Evolutionary conservation across 2,888 invertebrate genomes (phyloP).

Genomic region (Dasysyrphus albostriatus): DNA sequence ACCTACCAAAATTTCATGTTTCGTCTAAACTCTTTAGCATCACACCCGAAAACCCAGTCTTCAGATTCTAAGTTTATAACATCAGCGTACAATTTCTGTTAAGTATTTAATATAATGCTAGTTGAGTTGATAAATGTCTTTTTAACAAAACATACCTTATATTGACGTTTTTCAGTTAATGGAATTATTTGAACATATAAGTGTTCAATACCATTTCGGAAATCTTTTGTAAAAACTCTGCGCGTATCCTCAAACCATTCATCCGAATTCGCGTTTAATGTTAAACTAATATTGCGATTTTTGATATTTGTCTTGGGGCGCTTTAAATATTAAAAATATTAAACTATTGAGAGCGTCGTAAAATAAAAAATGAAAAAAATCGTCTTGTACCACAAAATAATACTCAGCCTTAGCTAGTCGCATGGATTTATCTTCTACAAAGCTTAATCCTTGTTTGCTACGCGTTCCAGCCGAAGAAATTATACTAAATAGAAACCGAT

Average conservation of each 20-base stretch:
- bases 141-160: slow-evolving; percentile 77
- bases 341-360: neutral
- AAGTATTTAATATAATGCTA: slow-evolving; percentile 18
- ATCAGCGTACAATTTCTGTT: slow-evolving; percentile 85
- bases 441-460: slow-evolving; percentile 75
- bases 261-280: slow-evolving; percentile 70
- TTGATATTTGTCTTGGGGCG: slow-evolving; percentile 27
- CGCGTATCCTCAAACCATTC: slow-evolving; percentile 86
- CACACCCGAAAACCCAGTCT: slow-evolving; percentile 92
- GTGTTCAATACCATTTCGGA: slow-evolving; percentile 79
- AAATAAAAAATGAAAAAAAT: neutral
- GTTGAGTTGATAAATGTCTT: neutral
- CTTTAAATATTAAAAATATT: slow-evolving; percentile 46
- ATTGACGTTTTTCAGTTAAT: slow-evolving; percentile 79
- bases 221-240: slow-evolving; percentile 80
- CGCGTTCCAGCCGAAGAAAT: slow-evolving; percentile 85
- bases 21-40: slow-evolving; percentile 85
- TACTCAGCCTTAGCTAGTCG: slow-evolving; percentile 79
- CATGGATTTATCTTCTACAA: slow-evolving; percentile 79
- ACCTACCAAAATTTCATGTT: slow-evolving; percentile 87
- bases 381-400: slow-evolving; percentile 80
- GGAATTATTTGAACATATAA: slow-evolving; percentile 81
- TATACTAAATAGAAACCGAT: slow-evolving; percentile 92
- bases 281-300: slow-evolving; percentile 41
- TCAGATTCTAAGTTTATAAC: slow-evolving; percentile 87